A percentile compares a stretch with the other conserved stretches of the same genome.
These are phyloP conservation scores for Anoplophora glabripennis DNA, from an alignment of 1,140 invertebrate genomes.

Conservation along the genomic window DNA sequence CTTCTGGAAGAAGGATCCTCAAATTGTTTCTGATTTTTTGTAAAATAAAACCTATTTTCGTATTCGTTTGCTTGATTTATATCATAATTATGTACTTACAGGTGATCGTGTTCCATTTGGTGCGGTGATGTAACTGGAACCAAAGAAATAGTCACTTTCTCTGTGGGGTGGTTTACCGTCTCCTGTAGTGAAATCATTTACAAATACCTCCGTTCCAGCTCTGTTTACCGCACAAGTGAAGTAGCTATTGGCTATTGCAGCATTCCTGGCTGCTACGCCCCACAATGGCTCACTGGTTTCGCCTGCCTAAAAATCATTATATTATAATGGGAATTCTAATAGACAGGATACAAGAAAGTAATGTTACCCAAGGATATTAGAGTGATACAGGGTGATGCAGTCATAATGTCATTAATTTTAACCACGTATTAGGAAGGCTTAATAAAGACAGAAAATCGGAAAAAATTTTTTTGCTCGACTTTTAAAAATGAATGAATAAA, in stretches of 20 bases:
- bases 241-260: conserved; percentile 94
- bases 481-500: too few species aligned
- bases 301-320: conserved; percentile 47
- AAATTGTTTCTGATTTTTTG: not conserved
- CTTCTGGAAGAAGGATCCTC: not conserved
- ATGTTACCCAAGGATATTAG: too few species aligned
- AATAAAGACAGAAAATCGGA: too few species aligned
- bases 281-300: conserved; percentile 90
- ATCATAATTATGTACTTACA: conserved; percentile 52
- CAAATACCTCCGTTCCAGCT: conserved; percentile 89
- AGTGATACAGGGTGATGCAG: too few species aligned
- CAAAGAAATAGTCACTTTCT: conserved; percentile 97
- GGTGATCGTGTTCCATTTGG: conserved; percentile 92
- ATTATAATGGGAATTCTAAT: too few species aligned
- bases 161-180: conserved; percentile 89
- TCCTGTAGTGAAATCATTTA: conserved; percentile 92
- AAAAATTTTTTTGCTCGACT: too few species aligned
- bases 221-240: conserved; percentile 95
- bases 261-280: conserved; percentile 93
- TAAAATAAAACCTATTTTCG: not conserved
- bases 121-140: conserved; percentile 90
- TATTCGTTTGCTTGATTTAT: not conserved
- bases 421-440: too few species aligned
- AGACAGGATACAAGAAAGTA: too few species aligned
- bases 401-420: too few species aligned